Evolutionary conservation across 2,113 vertebrate genomes (phyloP).

Genomic region (Ranitomeya variabilis): DNA sequence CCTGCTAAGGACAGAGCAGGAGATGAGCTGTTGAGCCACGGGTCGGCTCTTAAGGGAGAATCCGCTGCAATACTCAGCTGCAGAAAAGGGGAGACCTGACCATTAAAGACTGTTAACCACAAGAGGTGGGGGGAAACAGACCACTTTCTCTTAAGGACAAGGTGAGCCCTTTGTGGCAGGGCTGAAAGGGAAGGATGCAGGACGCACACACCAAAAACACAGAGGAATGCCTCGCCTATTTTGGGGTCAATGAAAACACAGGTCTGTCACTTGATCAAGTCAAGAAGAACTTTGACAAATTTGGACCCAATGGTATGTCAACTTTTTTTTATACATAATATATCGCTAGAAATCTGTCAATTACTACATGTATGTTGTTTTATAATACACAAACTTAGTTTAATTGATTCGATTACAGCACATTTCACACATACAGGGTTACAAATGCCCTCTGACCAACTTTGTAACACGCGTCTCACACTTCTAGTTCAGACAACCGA

Average conservation of each 20-base stretch:
- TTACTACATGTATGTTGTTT: not conserved
- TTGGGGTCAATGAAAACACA: conserved; percentile 78
- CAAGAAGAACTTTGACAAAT: conserved; percentile 86
- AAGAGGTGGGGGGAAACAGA: conserved; percentile 30
- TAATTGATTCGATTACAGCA: not conserved
- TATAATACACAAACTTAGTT: too few species aligned
- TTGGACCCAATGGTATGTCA: conserved; percentile 83
- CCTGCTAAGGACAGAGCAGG: conserved; percentile 57
- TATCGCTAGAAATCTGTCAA: not conserved
- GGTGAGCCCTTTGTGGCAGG: conserved; percentile 43
- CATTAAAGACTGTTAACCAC: conserved; percentile 33
- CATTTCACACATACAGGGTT: not conserved
- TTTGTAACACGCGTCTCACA: not conserved
- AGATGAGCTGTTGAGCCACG: conserved; percentile 61
- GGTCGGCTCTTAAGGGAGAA: conserved; percentile 51
- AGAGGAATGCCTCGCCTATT: conserved; percentile 81
- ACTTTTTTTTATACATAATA: not conserved
- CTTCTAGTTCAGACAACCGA: not conserved
- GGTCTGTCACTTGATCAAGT: conserved; percentile 83
- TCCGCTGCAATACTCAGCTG: conserved; percentile 32
- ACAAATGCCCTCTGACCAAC: not conserved
- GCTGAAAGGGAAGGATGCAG: conserved; percentile 78
- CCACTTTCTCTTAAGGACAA: conserved; percentile 49
- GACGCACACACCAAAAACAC: conserved; percentile 77
- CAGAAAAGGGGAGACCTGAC: conserved; percentile 45